phyloP scores from a whole-genome alignment of 2,113 vertebrate genomes.

The Jaculus jaculus region DNA sequence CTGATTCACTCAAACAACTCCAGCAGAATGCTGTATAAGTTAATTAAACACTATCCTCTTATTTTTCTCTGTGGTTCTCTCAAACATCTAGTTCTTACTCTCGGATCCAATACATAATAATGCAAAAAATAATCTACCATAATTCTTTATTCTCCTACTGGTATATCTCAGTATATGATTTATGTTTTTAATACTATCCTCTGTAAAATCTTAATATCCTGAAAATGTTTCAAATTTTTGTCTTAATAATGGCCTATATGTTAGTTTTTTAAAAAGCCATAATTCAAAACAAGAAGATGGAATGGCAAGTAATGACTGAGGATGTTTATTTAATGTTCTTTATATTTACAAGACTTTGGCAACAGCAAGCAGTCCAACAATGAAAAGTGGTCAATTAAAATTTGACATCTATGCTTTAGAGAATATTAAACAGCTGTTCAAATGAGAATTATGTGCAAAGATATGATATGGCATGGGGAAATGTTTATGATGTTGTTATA shows the following conservation, averaged over 20 bases:
- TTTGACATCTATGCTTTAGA: neutral
- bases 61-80: neutral
- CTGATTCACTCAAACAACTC: neutral
- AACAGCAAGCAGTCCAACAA: neutral
- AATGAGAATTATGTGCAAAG: neutral
- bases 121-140: neutral
- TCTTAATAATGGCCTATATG: neutral
- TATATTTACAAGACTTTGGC: conserved; percentile 12
- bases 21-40: neutral
- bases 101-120: neutral
- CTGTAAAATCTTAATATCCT: conserved; percentile 10
- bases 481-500: neutral
- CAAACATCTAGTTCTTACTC: neutral
- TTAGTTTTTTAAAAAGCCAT: neutral
- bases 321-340: neutral
- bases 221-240: neutral
- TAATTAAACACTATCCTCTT: neutral
- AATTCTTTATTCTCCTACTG: conserved; percentile 6
- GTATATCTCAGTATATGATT: neutral
- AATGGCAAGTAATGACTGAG: neutral
- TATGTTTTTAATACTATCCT: neutral
- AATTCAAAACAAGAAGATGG: neutral
- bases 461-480: neutral
- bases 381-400: conserved; percentile 27
- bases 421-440: neutral